Evolutionary conservation across 2,888 invertebrate species (phyloP).

Genomic region (Diaprepes abbreviatus): DNA sequence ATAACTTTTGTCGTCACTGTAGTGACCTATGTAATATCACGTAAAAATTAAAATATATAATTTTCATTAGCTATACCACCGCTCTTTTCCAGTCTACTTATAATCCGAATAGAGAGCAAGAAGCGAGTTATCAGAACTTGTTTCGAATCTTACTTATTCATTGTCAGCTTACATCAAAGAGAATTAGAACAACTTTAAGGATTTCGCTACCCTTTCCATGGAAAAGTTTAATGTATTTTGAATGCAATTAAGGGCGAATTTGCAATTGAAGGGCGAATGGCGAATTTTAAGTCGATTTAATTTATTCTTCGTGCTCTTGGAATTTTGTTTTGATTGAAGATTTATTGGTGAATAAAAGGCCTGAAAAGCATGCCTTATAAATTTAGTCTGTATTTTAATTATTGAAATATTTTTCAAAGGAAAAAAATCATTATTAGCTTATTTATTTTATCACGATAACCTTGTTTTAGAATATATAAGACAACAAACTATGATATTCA

Average conservation of each 20-base stretch:
- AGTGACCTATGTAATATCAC: no score
- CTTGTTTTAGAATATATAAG: no score
- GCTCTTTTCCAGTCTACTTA: neutral
- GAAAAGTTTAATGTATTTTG: slow-evolving; percentile 55
- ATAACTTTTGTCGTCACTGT: no score
- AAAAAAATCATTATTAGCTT: no score
- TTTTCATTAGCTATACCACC: neutral
- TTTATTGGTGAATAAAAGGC: slow-evolving; percentile 14
- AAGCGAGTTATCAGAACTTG: slow-evolving; percentile 60
- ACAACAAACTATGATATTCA: no score
- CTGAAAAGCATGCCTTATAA: slow-evolving; percentile 3
- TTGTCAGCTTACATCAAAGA: slow-evolving; percentile 63
- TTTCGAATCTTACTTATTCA: slow-evolving; percentile 62
- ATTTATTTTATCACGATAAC: no score
- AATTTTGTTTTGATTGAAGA: slow-evolving; percentile 17
- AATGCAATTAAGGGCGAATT: slow-evolving; percentile 52
- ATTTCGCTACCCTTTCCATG: slow-evolving; percentile 51
- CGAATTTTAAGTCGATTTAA: slow-evolving; percentile 30
- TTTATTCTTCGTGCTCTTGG: slow-evolving; percentile 14
- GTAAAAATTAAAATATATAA: neutral
- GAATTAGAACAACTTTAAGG: slow-evolving; percentile 61
- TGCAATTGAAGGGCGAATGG: slow-evolving; percentile 27
- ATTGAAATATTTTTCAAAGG: neutral
- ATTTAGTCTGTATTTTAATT: neutral
- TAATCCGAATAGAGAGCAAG: slow-evolving; percentile 4